Conservation (phyloP, 2,888 invertebrate species). For the Lepidochrysops patricia region DNA sequence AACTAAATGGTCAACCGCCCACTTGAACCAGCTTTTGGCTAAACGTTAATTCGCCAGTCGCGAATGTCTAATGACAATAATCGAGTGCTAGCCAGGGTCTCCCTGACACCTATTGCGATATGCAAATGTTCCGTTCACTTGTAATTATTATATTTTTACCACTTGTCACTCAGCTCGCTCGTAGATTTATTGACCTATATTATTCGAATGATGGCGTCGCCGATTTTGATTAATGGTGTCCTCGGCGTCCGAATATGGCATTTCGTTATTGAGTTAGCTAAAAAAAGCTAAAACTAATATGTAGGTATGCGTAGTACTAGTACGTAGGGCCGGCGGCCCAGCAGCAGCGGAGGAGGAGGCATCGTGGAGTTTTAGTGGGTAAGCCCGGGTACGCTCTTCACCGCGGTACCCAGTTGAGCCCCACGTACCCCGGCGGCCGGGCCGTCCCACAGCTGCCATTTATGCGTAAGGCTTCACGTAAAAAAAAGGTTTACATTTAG, state of each 20-base stretch:
- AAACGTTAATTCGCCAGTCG: not conserved
- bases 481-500: no score
- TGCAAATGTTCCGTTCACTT: slow-evolving; percentile 26
- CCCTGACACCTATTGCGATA: slow-evolving; percentile 47
- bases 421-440: no score
- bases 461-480: no score
- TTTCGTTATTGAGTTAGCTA: no score
- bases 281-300: no score
- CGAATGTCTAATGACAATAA: not conserved
- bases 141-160: slow-evolving; percentile 15
- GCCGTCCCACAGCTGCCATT: no score
- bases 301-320: no score
- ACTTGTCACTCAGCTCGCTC: slow-evolving; percentile 9
- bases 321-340: no score
- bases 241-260: not conserved
- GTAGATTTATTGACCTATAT: not conserved
- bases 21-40: not conserved
- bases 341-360: no score
- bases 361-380: no score
- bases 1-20: not conserved
- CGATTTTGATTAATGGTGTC: not conserved
- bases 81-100: slow-evolving; percentile 23
- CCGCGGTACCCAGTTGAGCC: no score
- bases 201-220: not conserved
- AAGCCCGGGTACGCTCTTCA: no score